Evolutionary conservation across 2,797 vertebrate species (phyloP), one percentile per base, ranked within the genome.

Genomic region (Bradypus variegatus): DNA sequence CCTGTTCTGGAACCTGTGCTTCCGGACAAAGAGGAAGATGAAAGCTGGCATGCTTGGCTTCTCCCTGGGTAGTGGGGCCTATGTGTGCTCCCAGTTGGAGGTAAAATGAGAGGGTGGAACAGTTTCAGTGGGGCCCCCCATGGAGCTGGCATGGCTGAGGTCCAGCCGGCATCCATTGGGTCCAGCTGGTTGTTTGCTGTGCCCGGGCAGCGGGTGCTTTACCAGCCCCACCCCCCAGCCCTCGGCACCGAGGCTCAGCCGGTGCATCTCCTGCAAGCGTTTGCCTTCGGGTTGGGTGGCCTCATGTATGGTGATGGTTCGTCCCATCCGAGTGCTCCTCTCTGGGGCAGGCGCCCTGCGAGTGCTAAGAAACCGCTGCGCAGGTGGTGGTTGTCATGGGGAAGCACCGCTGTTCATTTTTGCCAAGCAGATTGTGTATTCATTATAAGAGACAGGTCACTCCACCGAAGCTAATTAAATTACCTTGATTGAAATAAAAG

Each of bases 101-200:
- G 25, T 64, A 65, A 75, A 81, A 41, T 86, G 10, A 1, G 86
- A 41, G n/a, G 21, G 6, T 2, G 48, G n/a, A 16, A 6, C 1
- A 0, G 65, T 84, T 67, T 23, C 41, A 2, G 5, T 1, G 8
- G n/a, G 72, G 53, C 31, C 31, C 45, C 25, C 69, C 14, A 11
- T 4, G 5, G 2, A 53, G 15, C 50, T 31, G 27, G 3, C 11
- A 1, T 2, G 48, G 10, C 19, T 27, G 13, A 72, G 10, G 29
- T 15, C 7, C 2, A 14, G 64, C 1, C 14, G 0, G 8, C 0
- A 6, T n/a, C 1, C 48, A 6, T 31, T 53, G 48, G 62, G 41
- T 3, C 33, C 5, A 3, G 9, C 41, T 64, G 86, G 13, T 1
- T 8, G 12, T n/a, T 25, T 2, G 2, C 53, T 8, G 33, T 5